These are phyloP conservation scores for Sinopyrophorus schimmeli DNA, from an alignment of 2,888 invertebrate genomes.

Conservation along the genomic window DNA sequence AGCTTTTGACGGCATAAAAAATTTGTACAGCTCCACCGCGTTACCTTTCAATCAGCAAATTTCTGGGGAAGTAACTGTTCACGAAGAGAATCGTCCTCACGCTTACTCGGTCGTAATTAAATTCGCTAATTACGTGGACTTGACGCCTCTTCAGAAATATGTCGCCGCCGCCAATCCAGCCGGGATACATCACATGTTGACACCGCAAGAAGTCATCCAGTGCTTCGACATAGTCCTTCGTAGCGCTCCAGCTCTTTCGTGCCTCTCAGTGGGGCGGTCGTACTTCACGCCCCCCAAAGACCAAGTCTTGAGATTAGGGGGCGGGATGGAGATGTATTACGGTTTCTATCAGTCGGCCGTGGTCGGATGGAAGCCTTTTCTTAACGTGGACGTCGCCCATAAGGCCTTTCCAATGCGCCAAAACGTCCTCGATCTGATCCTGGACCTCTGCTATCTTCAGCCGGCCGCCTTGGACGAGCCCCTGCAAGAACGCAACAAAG, in stretches of 20 bases:
- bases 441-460: conserved; percentile 17
- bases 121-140: conserved; percentile 60
- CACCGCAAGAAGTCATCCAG: conserved; percentile 69
- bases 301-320: conserved; percentile 65
- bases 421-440: conserved; percentile 56
- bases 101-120: conserved; percentile 60
- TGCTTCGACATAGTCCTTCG: conserved; percentile 85
- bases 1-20: conserved; percentile 75
- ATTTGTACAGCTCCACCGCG: conserved; percentile 60
- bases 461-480: conserved; percentile 31
- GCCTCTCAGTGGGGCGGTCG: conserved; percentile 71
- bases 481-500: conserved; percentile 23
- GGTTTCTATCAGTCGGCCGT: conserved; percentile 93
- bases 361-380: conserved; percentile 82
- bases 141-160: conserved; percentile 46
- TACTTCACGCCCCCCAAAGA: conserved; percentile 65
- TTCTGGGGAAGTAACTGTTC: conserved; percentile 19
- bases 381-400: conserved; percentile 90
- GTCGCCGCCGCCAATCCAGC: conserved; percentile 50
- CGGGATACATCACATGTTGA: conserved; percentile 32
- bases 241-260: conserved; percentile 60
- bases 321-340: conserved; percentile 88
- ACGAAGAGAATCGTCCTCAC: conserved; percentile 32
- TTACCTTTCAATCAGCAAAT: conserved; percentile 55
- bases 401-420: conserved; percentile 73